Evolutionary conservation across 2,113 vertebrate genomes (phyloP).

Genomic region (Sigmodon hispidus): DNA sequence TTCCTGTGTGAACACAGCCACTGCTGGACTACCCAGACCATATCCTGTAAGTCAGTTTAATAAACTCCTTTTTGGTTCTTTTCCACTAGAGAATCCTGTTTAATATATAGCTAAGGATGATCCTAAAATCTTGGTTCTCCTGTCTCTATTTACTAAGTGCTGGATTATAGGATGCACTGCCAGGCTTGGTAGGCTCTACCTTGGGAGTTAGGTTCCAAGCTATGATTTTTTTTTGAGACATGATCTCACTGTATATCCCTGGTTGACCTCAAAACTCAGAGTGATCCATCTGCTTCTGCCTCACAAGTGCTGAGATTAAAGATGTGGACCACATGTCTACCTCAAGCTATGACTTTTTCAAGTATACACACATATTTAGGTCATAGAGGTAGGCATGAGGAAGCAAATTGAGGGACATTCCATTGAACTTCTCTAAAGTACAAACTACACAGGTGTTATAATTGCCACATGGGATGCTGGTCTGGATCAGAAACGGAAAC

Average conservation of each 20-base stretch:
- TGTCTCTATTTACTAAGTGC: neutral
- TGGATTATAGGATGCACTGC: neutral
- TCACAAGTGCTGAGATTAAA: neutral
- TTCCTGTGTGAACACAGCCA: neutral
- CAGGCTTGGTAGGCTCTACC: neutral
- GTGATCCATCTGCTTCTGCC: neutral
- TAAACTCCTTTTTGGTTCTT: neutral
- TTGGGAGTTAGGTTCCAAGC: neutral
- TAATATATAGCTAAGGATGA: neutral
- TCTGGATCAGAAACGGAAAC: constrained; percentile 28
- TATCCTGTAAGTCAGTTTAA: neutral
- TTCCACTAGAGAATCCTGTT: neutral
- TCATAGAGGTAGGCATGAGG: neutral
- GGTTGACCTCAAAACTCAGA: neutral
- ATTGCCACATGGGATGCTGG: neutral
- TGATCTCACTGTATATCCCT: neutral
- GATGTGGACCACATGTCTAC: neutral
- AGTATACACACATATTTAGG: neutral
- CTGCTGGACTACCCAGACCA: neutral
- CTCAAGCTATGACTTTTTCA: neutral
- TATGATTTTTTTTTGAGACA: neutral
- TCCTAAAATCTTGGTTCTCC: neutral
- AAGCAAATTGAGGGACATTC: neutral
- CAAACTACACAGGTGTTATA: constrained; percentile 11
- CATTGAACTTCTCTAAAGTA: neutral